Percentiles rank a stretch among this genome's conserved stretches.
Evolutionary conservation across 2,888 invertebrate species (phyloP).

Genomic region (Iphiclides podalirius): DNA sequence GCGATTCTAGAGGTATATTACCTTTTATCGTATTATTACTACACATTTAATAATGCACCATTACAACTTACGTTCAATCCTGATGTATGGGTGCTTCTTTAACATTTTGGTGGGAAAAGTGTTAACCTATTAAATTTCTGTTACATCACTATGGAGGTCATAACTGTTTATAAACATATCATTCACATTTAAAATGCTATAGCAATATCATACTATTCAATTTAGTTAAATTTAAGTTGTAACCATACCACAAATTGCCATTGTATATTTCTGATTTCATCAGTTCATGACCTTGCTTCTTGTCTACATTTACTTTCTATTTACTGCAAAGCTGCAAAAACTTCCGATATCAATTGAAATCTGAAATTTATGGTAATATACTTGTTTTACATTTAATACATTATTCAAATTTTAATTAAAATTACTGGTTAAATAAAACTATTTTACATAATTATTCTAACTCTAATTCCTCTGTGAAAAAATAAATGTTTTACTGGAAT

Average conservation of each 20-base stretch:
- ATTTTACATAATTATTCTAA: too few species aligned
- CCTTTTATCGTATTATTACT: slow-evolving; percentile 34
- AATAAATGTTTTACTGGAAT: too few species aligned
- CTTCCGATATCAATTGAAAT: too few species aligned
- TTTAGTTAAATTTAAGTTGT: neutral
- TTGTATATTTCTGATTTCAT: slow-evolving; percentile 39
- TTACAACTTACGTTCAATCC: neutral
- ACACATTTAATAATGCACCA: slow-evolving; percentile 1
- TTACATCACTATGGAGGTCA: slow-evolving; percentile 75
- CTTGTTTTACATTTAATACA: too few species aligned
- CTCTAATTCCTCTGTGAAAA: too few species aligned
- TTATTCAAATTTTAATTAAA: too few species aligned
- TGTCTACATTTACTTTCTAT: slow-evolving; percentile 55
- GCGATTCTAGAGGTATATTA: slow-evolving; percentile 64
- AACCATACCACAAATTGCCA: neutral
- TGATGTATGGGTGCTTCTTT: slow-evolving; percentile 15
- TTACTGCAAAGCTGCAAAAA: slow-evolving; percentile 33
- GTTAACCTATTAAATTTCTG: slow-evolving; percentile 66
- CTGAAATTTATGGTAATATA: too few species aligned
- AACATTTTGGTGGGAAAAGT: slow-evolving; percentile 72
- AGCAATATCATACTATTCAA: slow-evolving; percentile 7
- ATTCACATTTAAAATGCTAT: slow-evolving; percentile 40
- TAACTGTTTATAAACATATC: slow-evolving; percentile 73
- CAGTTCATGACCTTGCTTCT: slow-evolving; percentile 49
- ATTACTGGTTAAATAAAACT: too few species aligned